phyloP scores from a whole-genome alignment of 2,113 vertebrate genomes.

The Lates calcarifer region DNA sequence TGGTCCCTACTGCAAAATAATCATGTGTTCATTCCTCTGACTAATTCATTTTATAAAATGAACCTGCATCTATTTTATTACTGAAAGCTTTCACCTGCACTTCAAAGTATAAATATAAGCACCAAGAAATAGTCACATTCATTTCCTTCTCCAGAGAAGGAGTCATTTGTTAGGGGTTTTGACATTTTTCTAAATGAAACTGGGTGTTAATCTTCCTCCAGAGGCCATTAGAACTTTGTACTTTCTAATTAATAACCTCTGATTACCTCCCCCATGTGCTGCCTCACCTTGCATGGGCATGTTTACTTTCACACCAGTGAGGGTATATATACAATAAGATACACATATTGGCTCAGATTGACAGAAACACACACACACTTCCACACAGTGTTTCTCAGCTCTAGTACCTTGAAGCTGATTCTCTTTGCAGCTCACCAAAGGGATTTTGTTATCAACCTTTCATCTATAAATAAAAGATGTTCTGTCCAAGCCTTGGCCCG shows the following conservation, averaged over 20 bases:
- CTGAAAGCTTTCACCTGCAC: constrained; percentile 5
- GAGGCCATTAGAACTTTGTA: constrained; percentile 51
- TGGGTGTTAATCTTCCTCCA: constrained; percentile 52
- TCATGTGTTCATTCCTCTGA: constrained; percentile 13
- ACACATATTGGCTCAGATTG: background rate
- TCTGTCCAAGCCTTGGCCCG: constrained; percentile 3
- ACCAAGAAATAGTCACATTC: constrained; percentile 43
- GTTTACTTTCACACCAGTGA: background rate
- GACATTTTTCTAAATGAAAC: constrained; percentile 64
- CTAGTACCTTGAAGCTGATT: constrained; percentile 42
- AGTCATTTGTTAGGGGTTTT: constrained; percentile 59
- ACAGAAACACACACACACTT: constrained; percentile 10
- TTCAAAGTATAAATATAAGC: constrained; percentile 2
- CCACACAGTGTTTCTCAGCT: constrained; percentile 31
- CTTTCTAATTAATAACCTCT: constrained; percentile 50
- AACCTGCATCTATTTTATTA: background rate
- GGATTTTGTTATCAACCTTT: constrained; percentile 73
- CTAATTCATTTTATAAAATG: constrained; percentile 6
- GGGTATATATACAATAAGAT: background rate
- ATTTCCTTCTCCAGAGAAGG: constrained; percentile 42
- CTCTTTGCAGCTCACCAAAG: constrained; percentile 65
- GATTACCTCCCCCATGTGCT: constrained; percentile 34
- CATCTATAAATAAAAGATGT: constrained; percentile 72
- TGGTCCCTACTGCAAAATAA: constrained; percentile 34
- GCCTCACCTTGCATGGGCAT: constrained; percentile 12